Percentiles rank a stretch among this genome's conserved stretches.
Evolutionary conservation across 2,113 vertebrate genomes (phyloP).

Genomic region (Trematomus loennbergii): DNA sequence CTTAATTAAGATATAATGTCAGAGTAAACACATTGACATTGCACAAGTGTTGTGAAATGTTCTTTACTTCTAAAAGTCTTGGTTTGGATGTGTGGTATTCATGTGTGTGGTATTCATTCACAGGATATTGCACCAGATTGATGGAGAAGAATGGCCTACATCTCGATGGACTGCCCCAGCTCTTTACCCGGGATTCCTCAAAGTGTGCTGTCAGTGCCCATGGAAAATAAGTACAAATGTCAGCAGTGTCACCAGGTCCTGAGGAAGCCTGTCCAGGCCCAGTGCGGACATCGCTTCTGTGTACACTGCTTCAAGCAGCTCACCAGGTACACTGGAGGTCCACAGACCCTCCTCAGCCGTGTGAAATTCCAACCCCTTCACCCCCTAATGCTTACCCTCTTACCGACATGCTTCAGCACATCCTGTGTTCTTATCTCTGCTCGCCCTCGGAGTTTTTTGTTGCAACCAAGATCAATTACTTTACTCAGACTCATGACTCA

Average conservation of each 20-base stretch:
- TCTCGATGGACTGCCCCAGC: conserved; percentile 83
- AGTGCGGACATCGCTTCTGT: conserved; percentile 96
- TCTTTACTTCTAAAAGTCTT: background rate
- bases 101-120: conserved; percentile 13
- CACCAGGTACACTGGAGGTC: conserved; percentile 86
- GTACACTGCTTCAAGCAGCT: conserved; percentile 89
- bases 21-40: background rate
- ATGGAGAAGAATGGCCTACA: conserved; percentile 79
- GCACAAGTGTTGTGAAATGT: background rate
- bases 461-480: conserved; percentile 22
- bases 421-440: conserved; percentile 40
- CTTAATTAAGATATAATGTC: background rate
- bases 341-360: conserved; percentile 24
- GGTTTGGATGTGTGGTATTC: background rate
- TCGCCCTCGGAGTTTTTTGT: conserved; percentile 31
- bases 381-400: conserved; percentile 33
- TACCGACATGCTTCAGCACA: conserved; percentile 55
- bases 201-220: conserved; percentile 89
- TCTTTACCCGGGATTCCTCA: conserved; percentile 90
- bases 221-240: conserved; percentile 95
- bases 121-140: conserved; percentile 64
- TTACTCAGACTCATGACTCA: conserved; percentile 47
- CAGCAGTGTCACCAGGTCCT: conserved; percentile 90
- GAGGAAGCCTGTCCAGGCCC: conserved; percentile 91
- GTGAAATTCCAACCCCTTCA: conserved; percentile 31